Base-by-base conservation (phyloP, 2,113 vertebrate species). In the Anas platyrhynchos region DNA sequence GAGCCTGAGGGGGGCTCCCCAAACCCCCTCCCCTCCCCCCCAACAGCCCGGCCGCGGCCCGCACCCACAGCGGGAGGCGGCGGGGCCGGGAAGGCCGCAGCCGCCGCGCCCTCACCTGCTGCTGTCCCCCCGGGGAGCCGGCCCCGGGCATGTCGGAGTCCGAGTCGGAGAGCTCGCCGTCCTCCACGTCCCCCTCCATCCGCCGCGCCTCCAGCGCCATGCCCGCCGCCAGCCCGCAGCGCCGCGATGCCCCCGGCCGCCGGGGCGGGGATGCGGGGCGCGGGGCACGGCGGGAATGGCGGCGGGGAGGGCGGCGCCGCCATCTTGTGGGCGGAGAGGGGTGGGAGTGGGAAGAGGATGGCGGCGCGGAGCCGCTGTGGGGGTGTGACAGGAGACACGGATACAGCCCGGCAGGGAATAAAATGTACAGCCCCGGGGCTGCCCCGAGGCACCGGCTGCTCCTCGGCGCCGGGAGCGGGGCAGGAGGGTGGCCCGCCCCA, bases 81-180 rank as follows among this genome's bases (percentile, higher is more conserved):
- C 6, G 22, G 48, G 6, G 22, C 48, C 11, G 48, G 48, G 48
- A 50, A 23, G 22, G 22, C 22, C 48, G 48, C 22, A 20, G n/a
- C 18, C 55, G 11, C 14, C 17, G 34, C 41, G 6, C 6, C 31
- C 95, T 86, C 85, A 95, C 95, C 87, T 95, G 97, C 86, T 82
- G 71, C 36, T 74, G 83, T 5, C 67, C 80, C 10, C 52, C 89
- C 7, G 98, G 96, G n/a, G 95, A 96, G 21, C 89, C 94, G 6
- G 43, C 68, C 25, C 96, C 97, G 1, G 96, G 87, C 98, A 99
- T 99, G 72, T 99, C 99, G 9, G 97, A 97, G 29, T 99, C 99
- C 15, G 99, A 99, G 15, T 96, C 98, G 2, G 98, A 99, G 6
- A 99, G 86, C 97, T 99, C 99, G 15, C 99, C 99, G 5, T 99